Base-by-base conservation (phyloP, 2,888 invertebrate genomes). In the Tillus elongatus region DNA sequence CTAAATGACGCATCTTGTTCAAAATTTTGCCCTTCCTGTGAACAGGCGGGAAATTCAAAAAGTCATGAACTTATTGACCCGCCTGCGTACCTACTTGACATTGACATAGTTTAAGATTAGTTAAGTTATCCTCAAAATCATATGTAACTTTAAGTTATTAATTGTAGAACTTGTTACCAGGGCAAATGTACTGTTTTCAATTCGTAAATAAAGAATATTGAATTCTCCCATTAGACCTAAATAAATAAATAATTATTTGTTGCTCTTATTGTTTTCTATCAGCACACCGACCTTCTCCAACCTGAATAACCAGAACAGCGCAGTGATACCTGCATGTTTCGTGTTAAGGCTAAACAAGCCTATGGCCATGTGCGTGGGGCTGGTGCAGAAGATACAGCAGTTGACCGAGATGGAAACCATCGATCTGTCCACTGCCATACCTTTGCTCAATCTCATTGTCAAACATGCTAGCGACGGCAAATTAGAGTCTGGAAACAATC, bases 271-370 rank as follows among this genome's bases (percentile, higher is more conserved):
- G 2, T 31, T 47, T 41, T 47, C 39, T 67, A 67, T 32, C 58
- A 82, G 79, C 49, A 67, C 80, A 29, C 91, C 92, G 1, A 77
- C 81, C 1, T 93, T 89, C 64, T 82, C 86, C 1, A 74, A 79
- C 12, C 67, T 92, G 30, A 85, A 79, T 42, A 76, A 81, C 36
- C 77, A 81, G 50, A 96, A 96, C 68, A 92, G 91, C 47, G 83
- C 85, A 30, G 78, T 85, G 61, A 69, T 96, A 53, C 92, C 93
- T 0, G 95, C 95, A 1, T 87, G 85, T 59, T 96, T 93, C 67
- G 84, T 84, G 3, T 64, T 90, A 33, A 66, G 68, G 40, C 70
- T 96, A 33, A 84, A 84, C 35, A 82, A 85, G 56, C 86, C 90
- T 2, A 79, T 87, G 67, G 91, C 93, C 0, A 77, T 95, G 47